These are phyloP conservation scores for Galeopsomyia nigrocyanea DNA, from an alignment of 2,888 invertebrate species.

Conservation along the genomic window DNA sequence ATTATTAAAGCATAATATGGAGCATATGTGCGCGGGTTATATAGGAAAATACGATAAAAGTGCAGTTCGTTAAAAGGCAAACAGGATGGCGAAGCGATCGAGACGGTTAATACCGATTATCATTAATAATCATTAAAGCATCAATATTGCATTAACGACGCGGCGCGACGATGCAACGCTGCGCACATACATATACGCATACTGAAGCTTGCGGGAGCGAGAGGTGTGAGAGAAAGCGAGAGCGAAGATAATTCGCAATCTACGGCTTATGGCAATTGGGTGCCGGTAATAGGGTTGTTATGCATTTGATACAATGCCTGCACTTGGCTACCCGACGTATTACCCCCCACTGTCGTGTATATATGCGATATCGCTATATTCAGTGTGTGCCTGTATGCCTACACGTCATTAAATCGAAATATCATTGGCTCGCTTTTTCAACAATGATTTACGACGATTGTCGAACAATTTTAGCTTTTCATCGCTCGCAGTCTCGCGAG, in stretches of 20 bases:
- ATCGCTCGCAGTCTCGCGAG: neutral
- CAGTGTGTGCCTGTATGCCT: too few relatives aligned
- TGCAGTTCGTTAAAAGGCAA: neutral
- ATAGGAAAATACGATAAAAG: too few relatives aligned
- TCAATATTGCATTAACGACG: constrained; percentile 54
- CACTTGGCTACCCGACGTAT: too few relatives aligned
- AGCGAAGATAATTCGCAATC: constrained; percentile 59
- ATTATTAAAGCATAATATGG: constrained; percentile 4
- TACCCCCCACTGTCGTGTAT: too few relatives aligned
- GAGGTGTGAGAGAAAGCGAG: constrained; percentile 28
- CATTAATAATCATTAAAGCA: constrained; percentile 57
- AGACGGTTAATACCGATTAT: constrained; percentile 54
- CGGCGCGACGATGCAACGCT: constrained; percentile 5
- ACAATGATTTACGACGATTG: too few relatives aligned
- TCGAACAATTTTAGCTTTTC: too few relatives aligned
- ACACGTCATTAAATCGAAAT: too few relatives aligned
- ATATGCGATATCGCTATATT: too few relatives aligned
- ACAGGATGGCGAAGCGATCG: constrained; percentile 14
- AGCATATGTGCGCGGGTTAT: neutral
- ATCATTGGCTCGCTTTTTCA: too few relatives aligned
- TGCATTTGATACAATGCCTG: constrained; percentile 58
- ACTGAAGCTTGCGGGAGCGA: neutral
- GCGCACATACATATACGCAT: neutral
- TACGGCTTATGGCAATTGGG: constrained; percentile 61
- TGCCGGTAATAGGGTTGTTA: constrained; percentile 59